phyloP scores from a whole-genome alignment of 2,797 vertebrate species.

The Fundulus diaphanus region DNA sequence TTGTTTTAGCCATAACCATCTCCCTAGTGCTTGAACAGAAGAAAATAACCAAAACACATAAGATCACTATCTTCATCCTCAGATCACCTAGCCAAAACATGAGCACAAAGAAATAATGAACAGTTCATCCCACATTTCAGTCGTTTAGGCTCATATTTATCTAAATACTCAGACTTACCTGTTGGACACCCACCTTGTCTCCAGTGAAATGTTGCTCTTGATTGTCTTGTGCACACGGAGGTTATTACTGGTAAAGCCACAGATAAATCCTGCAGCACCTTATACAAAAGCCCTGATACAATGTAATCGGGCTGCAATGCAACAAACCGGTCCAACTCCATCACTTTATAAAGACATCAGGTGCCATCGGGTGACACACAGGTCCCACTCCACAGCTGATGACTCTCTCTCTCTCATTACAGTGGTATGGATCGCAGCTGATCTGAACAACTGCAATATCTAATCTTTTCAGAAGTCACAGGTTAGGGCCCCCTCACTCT shows the following conservation, averaged over 20 bases:
- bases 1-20: constrained; percentile 60
- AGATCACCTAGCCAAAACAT: constrained; percentile 28
- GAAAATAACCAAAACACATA: constrained; percentile 64
- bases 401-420: constrained; percentile 62
- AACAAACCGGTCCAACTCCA: constrained; percentile 3
- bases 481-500: constrained; percentile 40
- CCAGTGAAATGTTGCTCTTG: constrained; percentile 21
- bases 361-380: constrained; percentile 46
- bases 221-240: constrained; percentile 35
- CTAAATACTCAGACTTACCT: constrained; percentile 45
- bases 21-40: constrained; percentile 63
- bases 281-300: not conserved
- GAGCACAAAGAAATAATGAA: constrained; percentile 14
- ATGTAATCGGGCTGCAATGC: constrained; percentile 4
- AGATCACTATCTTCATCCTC: constrained; percentile 59
- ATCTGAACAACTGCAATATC: constrained; percentile 2
- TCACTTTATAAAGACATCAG: constrained; percentile 59
- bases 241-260: constrained; percentile 17
- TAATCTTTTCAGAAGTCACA: constrained; percentile 37
- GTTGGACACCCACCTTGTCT: constrained; percentile 18
- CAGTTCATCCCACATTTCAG: not conserved
- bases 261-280: constrained; percentile 7
- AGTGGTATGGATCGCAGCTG: constrained; percentile 16
- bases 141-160: not conserved
- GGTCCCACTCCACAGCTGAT: constrained; percentile 38